Base-by-base conservation (phyloP, 1,140 invertebrate species). In the Temnothorax nylanderi region DNA sequence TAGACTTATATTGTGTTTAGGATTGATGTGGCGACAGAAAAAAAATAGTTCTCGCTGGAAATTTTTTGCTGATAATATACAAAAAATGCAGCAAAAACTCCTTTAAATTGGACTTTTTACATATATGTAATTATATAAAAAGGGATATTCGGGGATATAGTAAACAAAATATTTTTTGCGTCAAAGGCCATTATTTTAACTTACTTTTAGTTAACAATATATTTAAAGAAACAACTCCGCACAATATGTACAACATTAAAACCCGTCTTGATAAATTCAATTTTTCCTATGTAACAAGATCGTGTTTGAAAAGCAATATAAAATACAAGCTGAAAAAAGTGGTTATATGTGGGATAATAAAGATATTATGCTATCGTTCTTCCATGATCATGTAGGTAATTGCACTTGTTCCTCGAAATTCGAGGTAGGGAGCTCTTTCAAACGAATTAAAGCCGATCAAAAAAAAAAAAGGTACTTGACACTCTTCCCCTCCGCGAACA, bases 351-450 rank as follows among this genome's bases (percentile, higher is more conserved):
- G 13, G n/a, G 11, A 21, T 3, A 37, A 51, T 51, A 32, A 51
- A 51, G 34, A 75, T 41, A 37, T 76, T 37, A 75, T 16, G 5
- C 2, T 4, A 13, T 44, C 4, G 7, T 41, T 85, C 13, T 49
- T 13, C 7, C 18, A 0, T 5, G 26, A 1, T 21, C 11, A 16
- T 16, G n/a, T 67, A 87, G 84, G 77, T 90, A 81, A 47, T 10
- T 18, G 21, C 87, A 91, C 82, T 88, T 91, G 89, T 47, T 18
- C 11, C 26, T 26, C 6, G 69, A 26, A 32, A 60, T 84, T 62
- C n/a, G 64, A 87, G 10, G 16, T 10, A 69, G 88, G 86, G 74
- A 65, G 64, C 72, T 91, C 91, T 92, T 89, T 89, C 64, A 67
- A 58, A 5, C 67, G 69, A 74, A 77, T 86, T 87, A 91, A 87